Percentiles rank a stretch among this genome's conserved stretches.
Evolutionary conservation across 1,140 invertebrate genomes (phyloP).

Genomic region (Zaprionus camerounensis): DNA sequence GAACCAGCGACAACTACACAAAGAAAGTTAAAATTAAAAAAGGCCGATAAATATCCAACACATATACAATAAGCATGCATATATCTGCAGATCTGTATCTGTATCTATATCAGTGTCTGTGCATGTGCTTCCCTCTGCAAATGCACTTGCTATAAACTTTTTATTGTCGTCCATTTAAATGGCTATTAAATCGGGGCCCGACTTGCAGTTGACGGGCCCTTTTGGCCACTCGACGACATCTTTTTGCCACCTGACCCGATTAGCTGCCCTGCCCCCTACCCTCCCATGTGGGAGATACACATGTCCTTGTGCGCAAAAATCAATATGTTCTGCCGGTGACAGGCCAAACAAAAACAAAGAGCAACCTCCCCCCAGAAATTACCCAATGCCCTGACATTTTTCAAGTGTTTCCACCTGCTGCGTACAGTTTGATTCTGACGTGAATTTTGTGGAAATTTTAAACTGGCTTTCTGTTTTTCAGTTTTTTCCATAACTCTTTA

Average conservation of each 20-base stretch:
- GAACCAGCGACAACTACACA: conserved; percentile 54
- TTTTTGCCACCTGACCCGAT: conserved; percentile 63
- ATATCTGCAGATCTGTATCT: conserved; percentile 5
- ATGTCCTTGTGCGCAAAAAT: conserved; percentile 60
- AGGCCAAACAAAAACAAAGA: conserved; percentile 14
- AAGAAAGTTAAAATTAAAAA: conserved; percentile 78
- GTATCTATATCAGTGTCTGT: background rate
- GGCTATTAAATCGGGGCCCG: conserved; percentile 36
- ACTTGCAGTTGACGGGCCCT: conserved; percentile 60
- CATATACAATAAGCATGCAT: background rate
- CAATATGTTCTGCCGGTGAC: conserved; percentile 63
- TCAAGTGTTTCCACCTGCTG: conserved; percentile 51
- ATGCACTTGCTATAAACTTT: conserved; percentile 45
- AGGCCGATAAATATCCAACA: conserved; percentile 16
- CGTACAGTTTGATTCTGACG: conserved; percentile 27
- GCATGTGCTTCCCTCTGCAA: conserved; percentile 19
- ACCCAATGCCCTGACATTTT: conserved; percentile 7
- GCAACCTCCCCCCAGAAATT: background rate
- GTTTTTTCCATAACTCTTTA: conserved; percentile 10
- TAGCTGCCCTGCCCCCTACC: background rate
- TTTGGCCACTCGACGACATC: conserved; percentile 49
- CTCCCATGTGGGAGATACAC: background rate
- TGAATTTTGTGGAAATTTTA: conserved; percentile 37
- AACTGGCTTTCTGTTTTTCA: conserved; percentile 8
- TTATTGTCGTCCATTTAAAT: conserved; percentile 18